Evolutionary conservation across 1,140 invertebrate genomes (phyloP).

Genomic region (Patella vulgata): DNA sequence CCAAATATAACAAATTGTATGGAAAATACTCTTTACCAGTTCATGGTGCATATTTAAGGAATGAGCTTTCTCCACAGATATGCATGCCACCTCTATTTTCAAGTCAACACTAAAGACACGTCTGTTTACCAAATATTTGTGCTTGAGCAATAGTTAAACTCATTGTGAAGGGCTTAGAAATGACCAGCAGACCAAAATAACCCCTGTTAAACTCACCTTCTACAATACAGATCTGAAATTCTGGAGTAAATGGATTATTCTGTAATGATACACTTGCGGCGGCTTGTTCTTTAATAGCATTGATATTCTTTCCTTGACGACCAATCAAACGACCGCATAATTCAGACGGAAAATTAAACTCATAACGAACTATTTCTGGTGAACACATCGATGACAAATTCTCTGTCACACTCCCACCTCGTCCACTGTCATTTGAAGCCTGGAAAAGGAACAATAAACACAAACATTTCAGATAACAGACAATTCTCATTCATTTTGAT

Average conservation of each 20-base stretch:
- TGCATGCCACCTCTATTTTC: too few relatives aligned
- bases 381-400: conserved; percentile 3
- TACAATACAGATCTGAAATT: conserved; percentile 83
- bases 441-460: conserved; percentile 52
- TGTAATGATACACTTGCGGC: conserved; percentile 82
- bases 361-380: conserved; percentile 67
- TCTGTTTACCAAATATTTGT: too few relatives aligned
- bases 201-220: conserved; percentile 72
- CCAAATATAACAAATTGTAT: too few relatives aligned
- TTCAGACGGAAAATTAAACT: conserved; percentile 81
- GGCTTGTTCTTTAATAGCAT: conserved; percentile 80
- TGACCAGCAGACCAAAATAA: too few relatives aligned
- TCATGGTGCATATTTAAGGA: too few relatives aligned
- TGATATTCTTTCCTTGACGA: conserved; percentile 81
- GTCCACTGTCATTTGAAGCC: conserved; percentile 81
- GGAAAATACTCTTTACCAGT: too few relatives aligned
- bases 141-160: too few relatives aligned
- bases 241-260: conserved; percentile 77
- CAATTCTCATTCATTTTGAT: conserved; percentile 4
- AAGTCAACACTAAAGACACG: too few relatives aligned
- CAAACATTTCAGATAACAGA: conserved; percentile 15
- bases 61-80: too few relatives aligned
- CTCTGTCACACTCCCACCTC: conserved; percentile 77
- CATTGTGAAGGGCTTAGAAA: too few relatives aligned
- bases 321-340: conserved; percentile 90